A percentile compares a stretch with the other conserved stretches of the same genome.
Evolutionary conservation across 2,797 vertebrate species (phyloP).

Genomic region (Muscicapa comitata): DNA sequence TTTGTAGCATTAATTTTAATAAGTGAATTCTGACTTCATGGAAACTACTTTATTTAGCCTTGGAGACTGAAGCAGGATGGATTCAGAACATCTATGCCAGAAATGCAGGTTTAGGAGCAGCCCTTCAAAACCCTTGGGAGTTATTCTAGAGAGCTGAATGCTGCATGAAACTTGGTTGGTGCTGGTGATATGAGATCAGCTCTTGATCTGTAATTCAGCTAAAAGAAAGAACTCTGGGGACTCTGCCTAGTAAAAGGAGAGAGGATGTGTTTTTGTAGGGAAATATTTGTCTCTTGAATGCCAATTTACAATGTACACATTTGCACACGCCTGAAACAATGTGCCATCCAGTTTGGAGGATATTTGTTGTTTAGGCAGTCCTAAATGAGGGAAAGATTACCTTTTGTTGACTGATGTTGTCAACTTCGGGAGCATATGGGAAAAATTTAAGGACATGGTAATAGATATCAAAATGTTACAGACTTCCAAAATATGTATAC

Average conservation of each 20-base stretch:
- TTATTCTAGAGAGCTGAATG: background rate
- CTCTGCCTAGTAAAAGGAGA: background rate
- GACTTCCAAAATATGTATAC: background rate
- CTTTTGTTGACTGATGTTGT: background rate
- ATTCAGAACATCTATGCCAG: background rate
- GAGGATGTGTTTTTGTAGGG: background rate
- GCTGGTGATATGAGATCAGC: fast-evolving
- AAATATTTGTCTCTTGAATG: background rate
- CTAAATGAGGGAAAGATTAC: background rate
- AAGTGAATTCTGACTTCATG: background rate
- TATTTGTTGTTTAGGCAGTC: background rate
- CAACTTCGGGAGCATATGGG: background rate
- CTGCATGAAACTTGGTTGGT: background rate
- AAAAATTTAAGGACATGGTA: background rate
- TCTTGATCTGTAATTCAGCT: background rate
- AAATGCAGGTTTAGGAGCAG: background rate
- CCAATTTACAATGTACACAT: background rate
- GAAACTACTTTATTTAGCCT: background rate
- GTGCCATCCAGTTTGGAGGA: background rate
- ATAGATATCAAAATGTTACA: background rate
- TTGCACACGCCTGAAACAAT: background rate
- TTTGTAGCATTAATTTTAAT: background rate
- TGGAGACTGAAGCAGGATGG: background rate
- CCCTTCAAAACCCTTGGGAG: background rate
- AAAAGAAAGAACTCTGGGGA: background rate